Conservation (phyloP, 2,113 vertebrate species). For the Helogale parvula region DNA sequence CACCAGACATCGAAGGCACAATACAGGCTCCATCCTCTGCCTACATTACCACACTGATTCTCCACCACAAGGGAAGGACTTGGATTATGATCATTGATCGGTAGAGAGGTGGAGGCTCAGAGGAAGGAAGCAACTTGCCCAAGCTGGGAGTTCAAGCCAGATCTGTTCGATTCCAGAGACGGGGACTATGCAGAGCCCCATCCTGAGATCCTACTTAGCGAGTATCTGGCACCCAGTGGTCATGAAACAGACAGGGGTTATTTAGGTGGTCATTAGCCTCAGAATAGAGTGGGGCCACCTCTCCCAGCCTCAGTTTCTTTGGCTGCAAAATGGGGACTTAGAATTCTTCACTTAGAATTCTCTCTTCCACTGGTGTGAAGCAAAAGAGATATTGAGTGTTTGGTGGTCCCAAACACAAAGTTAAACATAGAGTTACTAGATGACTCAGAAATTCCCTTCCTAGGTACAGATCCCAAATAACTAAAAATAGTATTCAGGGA, state of each 20-base stretch:
- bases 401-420: not conserved
- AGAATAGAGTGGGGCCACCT: not conserved
- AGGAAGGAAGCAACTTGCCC: not conserved
- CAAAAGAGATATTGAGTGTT: not conserved
- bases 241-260: not conserved
- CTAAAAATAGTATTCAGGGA: not conserved
- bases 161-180: not conserved
- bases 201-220: not conserved
- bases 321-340: not conserved
- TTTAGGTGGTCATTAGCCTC: not conserved
- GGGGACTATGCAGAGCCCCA: not conserved
- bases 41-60: not conserved
- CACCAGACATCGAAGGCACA: not conserved
- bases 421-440: not conserved
- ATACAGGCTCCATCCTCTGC: not conserved
- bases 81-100: not conserved
- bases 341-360: not conserved
- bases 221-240: not conserved
- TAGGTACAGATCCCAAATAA: not conserved
- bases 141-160: not conserved
- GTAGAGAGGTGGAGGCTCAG: not conserved
- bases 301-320: not conserved
- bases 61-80: not conserved
- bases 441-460: not conserved
- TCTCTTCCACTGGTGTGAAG: not conserved